Base-by-base conservation (phyloP, 2,888 invertebrate genomes). In the Sepioteuthis lessoniana region DNA sequence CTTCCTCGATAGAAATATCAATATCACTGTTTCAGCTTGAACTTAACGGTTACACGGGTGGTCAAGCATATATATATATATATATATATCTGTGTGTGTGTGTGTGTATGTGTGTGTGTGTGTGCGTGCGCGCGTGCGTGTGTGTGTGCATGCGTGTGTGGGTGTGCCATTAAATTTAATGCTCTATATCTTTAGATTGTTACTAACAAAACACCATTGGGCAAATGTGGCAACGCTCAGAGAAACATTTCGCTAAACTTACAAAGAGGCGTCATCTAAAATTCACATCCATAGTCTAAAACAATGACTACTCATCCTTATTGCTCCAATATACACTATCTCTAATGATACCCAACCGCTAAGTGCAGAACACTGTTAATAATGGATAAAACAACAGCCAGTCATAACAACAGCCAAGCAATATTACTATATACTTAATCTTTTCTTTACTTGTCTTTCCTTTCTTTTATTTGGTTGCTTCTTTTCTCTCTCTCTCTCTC, bases 331-430 rank as follows among this genome's bases (percentile, higher is more conserved):
- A n/a, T 76, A 76, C n/a, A n/a, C 76, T 35, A 76, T 76, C 13
- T 76, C n/a, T 13, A 35, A 76, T 76, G n/a, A 76, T 76, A n/a
- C n/a, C n/a, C n/a, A 55, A 76, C 76, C 76, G n/a, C 76, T 76
- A 76, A 76, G 76, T 76, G 76, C 76, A 76, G n/a, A 76, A 76
- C 76, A 76, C n/a, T 76, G 76, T 76, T n/a, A 76, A 76, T 76
- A 76, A 76, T 76, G 76, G 76, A n/a, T n/a, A 76, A 76, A 76
- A 76, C 76, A 76, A 76, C 76, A 76, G 35, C n/a, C n/a, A n/a
- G 76, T 16, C 76, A 76, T 55, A 55, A 55, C 76, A 76, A 76
- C 76, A 35, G n/a, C 76, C 16, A 13, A n/a, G n/a, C 76, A 13
- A 76, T 76, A 76, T 76, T 76, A 21, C 76, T 76, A n/a, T 76